Evolutionary conservation across 2,888 invertebrate species (phyloP).

Genomic region (Phyllotreta cruciferae): DNA sequence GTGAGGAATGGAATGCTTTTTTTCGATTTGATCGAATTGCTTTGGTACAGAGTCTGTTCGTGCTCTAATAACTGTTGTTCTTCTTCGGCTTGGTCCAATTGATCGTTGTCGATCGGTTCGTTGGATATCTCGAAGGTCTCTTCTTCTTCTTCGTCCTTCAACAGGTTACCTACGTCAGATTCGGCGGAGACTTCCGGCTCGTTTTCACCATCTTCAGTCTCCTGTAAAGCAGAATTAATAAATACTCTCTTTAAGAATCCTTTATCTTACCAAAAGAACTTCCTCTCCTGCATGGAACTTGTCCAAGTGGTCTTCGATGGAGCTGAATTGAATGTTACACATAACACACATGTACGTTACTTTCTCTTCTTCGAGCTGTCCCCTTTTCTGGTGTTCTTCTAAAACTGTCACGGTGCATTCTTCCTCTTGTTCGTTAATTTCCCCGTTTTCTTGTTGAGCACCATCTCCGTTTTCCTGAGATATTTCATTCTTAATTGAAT

Average conservation of each 20-base stretch:
- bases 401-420: slow-evolving; percentile 24
- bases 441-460: too few relatives aligned
- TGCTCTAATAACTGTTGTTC: slow-evolving; percentile 63
- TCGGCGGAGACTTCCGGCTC: slow-evolving; percentile 24
- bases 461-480: slow-evolving; percentile 9
- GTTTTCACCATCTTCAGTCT: slow-evolving; percentile 42
- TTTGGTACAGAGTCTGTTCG: slow-evolving; percentile 59
- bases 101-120: slow-evolving; percentile 22
- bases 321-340: slow-evolving; percentile 70
- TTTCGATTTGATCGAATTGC: too few relatives aligned
- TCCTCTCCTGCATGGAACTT: slow-evolving; percentile 73
- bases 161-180: slow-evolving; percentile 25
- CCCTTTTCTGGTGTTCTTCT: slow-evolving; percentile 14
- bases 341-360: slow-evolving; percentile 70
- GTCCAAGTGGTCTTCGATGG: slow-evolving; percentile 71
- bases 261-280: slow-evolving; percentile 64
- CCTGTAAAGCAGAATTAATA: slow-evolving; percentile 27
- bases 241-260: not conserved
- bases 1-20: not conserved
- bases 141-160: slow-evolving; percentile 10
- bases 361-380: slow-evolving; percentile 44
- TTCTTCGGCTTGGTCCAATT: slow-evolving; percentile 49
- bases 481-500: slow-evolving; percentile 19
- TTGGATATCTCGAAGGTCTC: slow-evolving; percentile 9
- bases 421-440: slow-evolving; percentile 11